phyloP scores from a whole-genome alignment of 2,113 vertebrate species.

The Eonycteris spelaea region DNA sequence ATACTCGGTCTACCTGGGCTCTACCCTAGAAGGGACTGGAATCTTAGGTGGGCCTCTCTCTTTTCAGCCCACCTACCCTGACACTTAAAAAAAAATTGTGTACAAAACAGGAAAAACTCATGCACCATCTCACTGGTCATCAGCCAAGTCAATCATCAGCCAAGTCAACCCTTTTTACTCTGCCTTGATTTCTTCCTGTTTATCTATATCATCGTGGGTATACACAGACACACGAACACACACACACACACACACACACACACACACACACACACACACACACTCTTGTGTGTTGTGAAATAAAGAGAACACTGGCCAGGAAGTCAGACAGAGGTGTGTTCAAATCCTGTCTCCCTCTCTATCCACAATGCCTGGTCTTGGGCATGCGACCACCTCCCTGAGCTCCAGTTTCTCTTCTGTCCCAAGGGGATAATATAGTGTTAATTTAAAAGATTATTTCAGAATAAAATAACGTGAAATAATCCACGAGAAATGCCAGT shows the following conservation, averaged over 20 bases:
- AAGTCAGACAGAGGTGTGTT: background rate
- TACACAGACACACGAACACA: fast-evolving
- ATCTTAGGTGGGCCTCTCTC: background rate
- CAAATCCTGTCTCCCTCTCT: background rate
- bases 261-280: too few relatives aligned
- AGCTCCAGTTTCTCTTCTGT: background rate
- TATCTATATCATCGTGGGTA: background rate
- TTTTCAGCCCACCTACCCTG: background rate
- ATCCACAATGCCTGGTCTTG: background rate
- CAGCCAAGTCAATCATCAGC: background rate
- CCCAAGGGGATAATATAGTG: background rate
- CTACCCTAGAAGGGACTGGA: background rate
- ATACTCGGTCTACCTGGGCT: background rate
- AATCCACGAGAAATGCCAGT: background rate
- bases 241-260: fast-evolving
- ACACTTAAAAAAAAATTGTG: background rate
- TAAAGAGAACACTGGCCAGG: background rate
- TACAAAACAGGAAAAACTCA: background rate
- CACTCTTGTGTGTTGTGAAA: background rate
- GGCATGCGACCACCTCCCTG: background rate
- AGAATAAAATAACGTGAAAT: background rate
- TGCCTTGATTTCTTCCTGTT: background rate
- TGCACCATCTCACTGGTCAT: background rate
- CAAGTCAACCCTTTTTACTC: background rate
- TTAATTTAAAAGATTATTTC: background rate